phyloP scores from a whole-genome alignment of 2,797 vertebrate genomes.

The Pangasius mekongensis region DNA sequence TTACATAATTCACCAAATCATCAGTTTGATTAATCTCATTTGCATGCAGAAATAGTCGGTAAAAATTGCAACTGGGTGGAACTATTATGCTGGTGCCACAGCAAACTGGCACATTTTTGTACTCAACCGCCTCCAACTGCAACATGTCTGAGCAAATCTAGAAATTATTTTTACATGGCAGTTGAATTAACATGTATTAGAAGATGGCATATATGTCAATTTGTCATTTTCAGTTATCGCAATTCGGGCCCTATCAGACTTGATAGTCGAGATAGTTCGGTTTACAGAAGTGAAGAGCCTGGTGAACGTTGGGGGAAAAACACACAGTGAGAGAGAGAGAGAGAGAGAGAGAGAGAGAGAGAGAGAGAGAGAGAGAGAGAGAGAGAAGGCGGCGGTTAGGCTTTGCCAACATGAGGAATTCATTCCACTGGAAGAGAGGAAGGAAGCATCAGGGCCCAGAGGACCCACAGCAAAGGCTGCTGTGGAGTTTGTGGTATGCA shows the following conservation, averaged over 20 bases:
- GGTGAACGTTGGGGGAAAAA: neutral
- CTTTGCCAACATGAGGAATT: constrained; percentile 66
- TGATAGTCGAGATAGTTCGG: constrained; percentile 30
- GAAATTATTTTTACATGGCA: neutral
- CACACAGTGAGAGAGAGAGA: neutral
- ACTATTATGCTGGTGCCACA: neutral
- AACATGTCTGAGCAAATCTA: constrained; percentile 31
- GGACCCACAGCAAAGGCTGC: constrained; percentile 61
- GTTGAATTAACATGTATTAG: neutral
- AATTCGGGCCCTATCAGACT: neutral
- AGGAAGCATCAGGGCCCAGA: constrained; percentile 62
- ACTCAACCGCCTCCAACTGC: neutral
- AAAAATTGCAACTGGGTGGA: neutral
- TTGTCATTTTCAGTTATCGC: neutral
- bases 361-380: neutral
- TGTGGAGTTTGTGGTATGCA: constrained; percentile 62
- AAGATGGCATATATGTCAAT: neutral
- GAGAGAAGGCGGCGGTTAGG: constrained; percentile 42
- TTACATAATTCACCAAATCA: neutral
- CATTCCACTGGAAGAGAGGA: constrained; percentile 60
- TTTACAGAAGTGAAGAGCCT: neutral
- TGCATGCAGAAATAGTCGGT: neutral
- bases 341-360: neutral
- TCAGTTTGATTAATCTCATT: neutral
- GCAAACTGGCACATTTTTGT: constrained; percentile 20